Evolutionary conservation across 2,888 invertebrate genomes (phyloP).

Genomic region (Eupithecia pulchellata): DNA sequence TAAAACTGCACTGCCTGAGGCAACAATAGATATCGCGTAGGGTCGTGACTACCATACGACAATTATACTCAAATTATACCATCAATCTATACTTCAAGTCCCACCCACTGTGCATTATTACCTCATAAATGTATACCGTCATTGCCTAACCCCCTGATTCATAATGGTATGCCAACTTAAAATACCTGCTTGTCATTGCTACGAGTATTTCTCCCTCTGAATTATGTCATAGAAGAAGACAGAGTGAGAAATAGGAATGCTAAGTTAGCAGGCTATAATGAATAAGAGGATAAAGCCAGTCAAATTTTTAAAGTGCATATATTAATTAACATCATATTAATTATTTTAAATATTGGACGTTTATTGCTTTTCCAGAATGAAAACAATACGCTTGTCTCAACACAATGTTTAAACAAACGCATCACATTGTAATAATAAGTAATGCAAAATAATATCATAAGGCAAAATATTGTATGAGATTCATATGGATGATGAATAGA

Average conservation of each 20-base stretch:
- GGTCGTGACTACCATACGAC: slow-evolving; percentile 75
- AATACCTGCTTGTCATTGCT: no score
- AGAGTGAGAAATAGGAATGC: no score
- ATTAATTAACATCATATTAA: no score
- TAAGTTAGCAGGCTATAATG: no score
- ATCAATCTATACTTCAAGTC: slow-evolving; percentile 75
- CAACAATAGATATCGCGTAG: slow-evolving; percentile 55
- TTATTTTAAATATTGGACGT: neutral
- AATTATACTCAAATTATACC: slow-evolving; percentile 76
- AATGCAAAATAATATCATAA: neutral
- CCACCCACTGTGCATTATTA: slow-evolving; percentile 49
- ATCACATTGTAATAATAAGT: neutral
- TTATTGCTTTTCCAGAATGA: neutral
- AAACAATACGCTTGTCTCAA: neutral
- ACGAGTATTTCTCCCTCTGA: no score
- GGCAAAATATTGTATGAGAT: neutral
- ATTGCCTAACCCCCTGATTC: no score
- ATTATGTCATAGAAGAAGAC: no score
- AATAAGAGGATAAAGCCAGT: no score
- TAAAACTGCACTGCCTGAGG: slow-evolving; percentile 45
- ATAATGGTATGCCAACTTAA: no score
- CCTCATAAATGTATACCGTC: slow-evolving; percentile 43
- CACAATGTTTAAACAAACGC: neutral
- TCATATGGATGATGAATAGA: neutral
- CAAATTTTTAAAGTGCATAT: neutral